These are phyloP conservation scores for Eristalis intricaria DNA, from an alignment of 2,888 invertebrate genomes.

Conservation along the genomic window DNA sequence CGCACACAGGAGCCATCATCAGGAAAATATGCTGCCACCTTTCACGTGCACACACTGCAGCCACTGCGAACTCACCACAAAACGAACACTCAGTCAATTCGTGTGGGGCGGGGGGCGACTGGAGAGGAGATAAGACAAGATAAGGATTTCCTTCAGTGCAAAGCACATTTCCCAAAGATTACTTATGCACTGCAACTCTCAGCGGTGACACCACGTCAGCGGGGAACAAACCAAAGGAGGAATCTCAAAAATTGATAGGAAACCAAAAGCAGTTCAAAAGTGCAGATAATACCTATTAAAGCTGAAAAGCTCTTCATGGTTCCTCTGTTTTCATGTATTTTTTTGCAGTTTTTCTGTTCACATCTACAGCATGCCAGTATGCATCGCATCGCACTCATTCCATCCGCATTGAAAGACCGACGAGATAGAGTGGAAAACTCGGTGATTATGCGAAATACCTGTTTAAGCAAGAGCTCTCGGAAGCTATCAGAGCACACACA, in stretches of 20 bases:
- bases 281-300: constrained; percentile 60
- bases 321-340: constrained; percentile 50
- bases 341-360: neutral
- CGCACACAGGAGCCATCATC: neutral
- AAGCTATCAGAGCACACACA: constrained; percentile 47
- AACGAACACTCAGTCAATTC: neutral
- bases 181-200: constrained; percentile 14
- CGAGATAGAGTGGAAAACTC: constrained; percentile 56
- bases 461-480: constrained; percentile 54
- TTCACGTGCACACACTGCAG: neutral
- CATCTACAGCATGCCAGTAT: neutral
- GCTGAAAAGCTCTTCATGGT: constrained; percentile 61
- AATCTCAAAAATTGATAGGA: constrained; percentile 22
- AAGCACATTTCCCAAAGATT: constrained; percentile 5
- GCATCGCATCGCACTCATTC: constrained; percentile 7
- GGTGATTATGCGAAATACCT: constrained; percentile 49
- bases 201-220: neutral
- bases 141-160: neutral
- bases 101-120: no score
- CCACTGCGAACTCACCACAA: neutral
- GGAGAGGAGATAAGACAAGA: neutral
- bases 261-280: constrained; percentile 60
- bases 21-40: neutral
- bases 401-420: constrained; percentile 47
- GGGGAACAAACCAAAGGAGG: neutral